Evolutionary conservation across 2,888 invertebrate genomes (phyloP).

Genomic region (Zaprionus obscuricornis): DNA sequence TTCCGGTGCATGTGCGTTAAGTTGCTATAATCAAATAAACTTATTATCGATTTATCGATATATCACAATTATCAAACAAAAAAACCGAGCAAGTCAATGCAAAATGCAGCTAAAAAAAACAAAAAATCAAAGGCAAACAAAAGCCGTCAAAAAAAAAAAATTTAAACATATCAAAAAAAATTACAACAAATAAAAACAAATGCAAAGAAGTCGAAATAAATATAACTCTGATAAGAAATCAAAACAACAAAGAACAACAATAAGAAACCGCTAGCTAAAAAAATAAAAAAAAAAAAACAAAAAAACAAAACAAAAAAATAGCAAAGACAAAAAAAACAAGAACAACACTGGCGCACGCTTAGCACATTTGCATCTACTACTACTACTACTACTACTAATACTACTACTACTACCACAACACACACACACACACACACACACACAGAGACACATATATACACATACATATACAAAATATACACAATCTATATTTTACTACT

Average conservation of each 20-base stretch:
- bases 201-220: constrained; percentile 33
- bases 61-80: constrained; percentile 41
- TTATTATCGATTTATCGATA: constrained; percentile 62
- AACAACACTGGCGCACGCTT: constrained; percentile 66
- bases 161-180: constrained; percentile 14
- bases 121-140: too few relatives aligned
- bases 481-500: constrained; percentile 16
- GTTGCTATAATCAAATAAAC: constrained; percentile 61
- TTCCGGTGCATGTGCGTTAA: constrained; percentile 76
- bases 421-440: constrained; percentile 16
- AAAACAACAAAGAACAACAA: constrained; percentile 9
- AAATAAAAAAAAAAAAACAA: constrained; percentile 31
- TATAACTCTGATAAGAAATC: constrained; percentile 30
- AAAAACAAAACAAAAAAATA: constrained; percentile 8
- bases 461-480: not conserved
- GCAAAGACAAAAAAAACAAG: constrained; percentile 35
- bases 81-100: constrained; percentile 60
- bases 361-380: constrained; percentile 67
- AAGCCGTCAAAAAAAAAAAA: constrained; percentile 27
- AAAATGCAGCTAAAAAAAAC: constrained; percentile 54
- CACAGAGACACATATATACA: constrained; percentile 10
- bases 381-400: constrained; percentile 23
- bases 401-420: constrained; percentile 18
- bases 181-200: constrained; percentile 32
- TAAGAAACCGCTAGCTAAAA: constrained; percentile 47